Evolutionary conservation across 2,888 invertebrate species (phyloP).

Genomic region (Smittia sp.): DNA sequence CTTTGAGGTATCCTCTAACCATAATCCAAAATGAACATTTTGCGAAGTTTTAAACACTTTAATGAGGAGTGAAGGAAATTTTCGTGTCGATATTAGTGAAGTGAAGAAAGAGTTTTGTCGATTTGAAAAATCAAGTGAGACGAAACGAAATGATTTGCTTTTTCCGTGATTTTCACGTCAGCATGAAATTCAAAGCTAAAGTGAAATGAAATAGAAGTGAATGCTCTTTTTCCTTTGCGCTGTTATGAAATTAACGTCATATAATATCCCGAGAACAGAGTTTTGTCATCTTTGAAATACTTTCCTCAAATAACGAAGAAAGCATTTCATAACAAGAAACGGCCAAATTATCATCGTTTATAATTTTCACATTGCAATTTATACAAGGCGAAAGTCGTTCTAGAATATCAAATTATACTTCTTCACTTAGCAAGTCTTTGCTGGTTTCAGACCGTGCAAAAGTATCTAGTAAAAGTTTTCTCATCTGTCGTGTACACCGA

Average conservation of each 20-base stretch:
- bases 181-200: neutral
- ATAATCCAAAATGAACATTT: neutral
- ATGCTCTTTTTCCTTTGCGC: neutral
- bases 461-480: neutral
- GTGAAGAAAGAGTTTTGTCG: neutral
- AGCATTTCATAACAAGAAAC: neutral
- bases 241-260: neutral
- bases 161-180: neutral
- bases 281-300: neutral
- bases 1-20: neutral
- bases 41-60: too few species aligned
- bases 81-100: neutral
- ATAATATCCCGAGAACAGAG: neutral
- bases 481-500: neutral
- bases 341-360: conserved; percentile 31
- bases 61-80: neutral
- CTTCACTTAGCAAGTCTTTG: conserved; percentile 24
- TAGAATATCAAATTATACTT: neutral
- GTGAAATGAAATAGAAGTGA: neutral
- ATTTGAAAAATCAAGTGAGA: neutral
- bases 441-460: neutral
- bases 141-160: neutral
- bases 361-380: conserved; percentile 22
- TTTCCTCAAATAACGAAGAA: too few species aligned
- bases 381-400: neutral